Conservation (phyloP, 1,140 invertebrate genomes). For the Panagrolaimus sp. region DNA sequence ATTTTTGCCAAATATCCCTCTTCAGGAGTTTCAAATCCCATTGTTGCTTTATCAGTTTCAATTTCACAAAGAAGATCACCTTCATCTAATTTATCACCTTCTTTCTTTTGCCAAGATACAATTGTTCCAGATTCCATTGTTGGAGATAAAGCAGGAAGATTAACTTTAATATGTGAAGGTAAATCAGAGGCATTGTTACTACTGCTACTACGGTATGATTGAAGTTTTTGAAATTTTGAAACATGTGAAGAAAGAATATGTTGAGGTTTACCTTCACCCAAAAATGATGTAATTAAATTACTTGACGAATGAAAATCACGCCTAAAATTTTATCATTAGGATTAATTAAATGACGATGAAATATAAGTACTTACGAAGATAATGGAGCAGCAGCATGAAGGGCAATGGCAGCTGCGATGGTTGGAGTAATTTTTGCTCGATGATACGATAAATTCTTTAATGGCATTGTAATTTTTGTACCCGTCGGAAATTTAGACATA, state of each 20-base stretch:
- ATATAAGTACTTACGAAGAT: slow-evolving; percentile 2
- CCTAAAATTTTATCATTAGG: neutral
- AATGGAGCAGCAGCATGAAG: neutral
- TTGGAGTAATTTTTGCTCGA: slow-evolving; percentile 8
- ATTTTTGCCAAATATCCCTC: slow-evolving; percentile 97
- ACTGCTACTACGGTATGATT: too few species aligned
- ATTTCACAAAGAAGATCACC: slow-evolving; percentile 95
- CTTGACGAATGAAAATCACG: neutral
- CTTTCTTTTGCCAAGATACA: slow-evolving; percentile 95
- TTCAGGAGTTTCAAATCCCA: slow-evolving; percentile 99
- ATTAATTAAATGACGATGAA: neutral
- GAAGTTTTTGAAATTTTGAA: too few species aligned
- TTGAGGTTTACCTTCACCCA: too few species aligned
- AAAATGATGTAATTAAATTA: too few species aligned
- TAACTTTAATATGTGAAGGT: slow-evolving; percentile 72
- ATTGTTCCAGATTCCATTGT: slow-evolving; percentile 99
- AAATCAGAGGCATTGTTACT: too few species aligned
- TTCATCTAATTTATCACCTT: slow-evolving; percentile 73
- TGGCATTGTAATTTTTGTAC: slow-evolving; percentile 8
- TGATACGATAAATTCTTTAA: slow-evolving; percentile 14
- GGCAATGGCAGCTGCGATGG: neutral
- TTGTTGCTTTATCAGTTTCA: slow-evolving; percentile 99
- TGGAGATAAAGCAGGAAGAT: slow-evolving; percentile 87
- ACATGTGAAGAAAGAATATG: too few species aligned
- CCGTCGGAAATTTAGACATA: slow-evolving; percentile 2